A percentile compares a stretch with the other conserved stretches of the same genome.
Evolutionary conservation across 1,140 invertebrate species (phyloP).

Genomic region (Chelonus insularis): DNA sequence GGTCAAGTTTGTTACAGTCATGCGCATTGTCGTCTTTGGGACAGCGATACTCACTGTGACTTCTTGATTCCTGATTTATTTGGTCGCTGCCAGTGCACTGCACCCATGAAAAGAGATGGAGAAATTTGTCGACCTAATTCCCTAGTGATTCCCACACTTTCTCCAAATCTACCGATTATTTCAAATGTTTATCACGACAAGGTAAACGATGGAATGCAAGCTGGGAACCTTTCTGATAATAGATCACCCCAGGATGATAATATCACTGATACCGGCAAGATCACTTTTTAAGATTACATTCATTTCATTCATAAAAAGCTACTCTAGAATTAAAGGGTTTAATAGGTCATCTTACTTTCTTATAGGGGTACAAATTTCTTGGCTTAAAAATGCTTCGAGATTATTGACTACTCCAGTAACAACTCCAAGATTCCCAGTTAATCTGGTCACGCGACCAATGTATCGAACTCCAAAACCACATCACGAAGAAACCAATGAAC

Average conservation of each 20-base stretch:
- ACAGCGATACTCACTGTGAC: constrained; percentile 81
- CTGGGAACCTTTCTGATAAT: too few species aligned
- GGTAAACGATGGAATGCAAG: too few species aligned
- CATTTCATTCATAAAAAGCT: too few species aligned
- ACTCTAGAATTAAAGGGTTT: too few species aligned
- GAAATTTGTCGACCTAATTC: constrained; percentile 61
- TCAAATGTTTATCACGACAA: constrained; percentile 9
- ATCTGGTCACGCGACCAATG: constrained; percentile 45
- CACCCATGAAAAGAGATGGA: constrained; percentile 68
- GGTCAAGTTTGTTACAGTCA: constrained; percentile 89
- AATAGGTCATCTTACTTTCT: too few species aligned
- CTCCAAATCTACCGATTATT: constrained; percentile 8
- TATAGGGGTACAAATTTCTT: constrained; percentile 50
- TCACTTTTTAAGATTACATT: too few species aligned
- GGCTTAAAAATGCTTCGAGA: constrained; percentile 52
- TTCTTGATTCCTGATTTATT: constrained; percentile 87
- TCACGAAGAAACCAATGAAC: constrained; percentile 40
- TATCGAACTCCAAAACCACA: constrained; percentile 35
- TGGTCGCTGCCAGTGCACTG: constrained; percentile 81
- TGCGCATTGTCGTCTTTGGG: constrained; percentile 81
- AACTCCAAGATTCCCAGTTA: constrained; percentile 42
- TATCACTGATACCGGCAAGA: too few species aligned
- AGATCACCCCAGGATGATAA: too few species aligned
- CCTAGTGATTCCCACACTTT: constrained; percentile 43
- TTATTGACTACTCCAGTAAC: constrained; percentile 42